Evolutionary conservation across 2,888 invertebrate genomes (phyloP), one percentile per base, ranked within the genome.

Genomic region (Norana najaformis): DNA sequence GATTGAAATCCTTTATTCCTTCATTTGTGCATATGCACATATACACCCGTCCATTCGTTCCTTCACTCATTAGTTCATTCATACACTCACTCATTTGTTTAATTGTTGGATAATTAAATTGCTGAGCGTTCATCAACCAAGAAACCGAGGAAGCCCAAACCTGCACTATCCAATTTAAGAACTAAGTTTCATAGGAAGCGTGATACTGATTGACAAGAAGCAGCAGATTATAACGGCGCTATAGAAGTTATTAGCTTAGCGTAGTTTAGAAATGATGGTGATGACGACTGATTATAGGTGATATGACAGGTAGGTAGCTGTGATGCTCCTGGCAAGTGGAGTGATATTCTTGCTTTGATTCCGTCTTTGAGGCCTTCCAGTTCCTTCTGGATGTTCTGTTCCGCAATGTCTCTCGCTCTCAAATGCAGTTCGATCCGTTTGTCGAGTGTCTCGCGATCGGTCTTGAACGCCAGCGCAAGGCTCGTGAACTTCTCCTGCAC

Each of bases 391-490:
- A 96, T 95, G 93, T 96, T 96, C 91, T 95, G 95, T 93, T 96
- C 96, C 0, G 96, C 96, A 92, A 96, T 96, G 94, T 96, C 96
- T 89, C 96, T 93, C 89, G 96, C 95, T 89, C 96, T 94, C 92
- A 95, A 95, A 93, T 96, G 96, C 38, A 96, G 95, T 90, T 96
- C 95, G 90, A 96, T 95, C 89, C 96, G 94, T 92, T 96, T 95
- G 90, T 95, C 95, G 89, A 96, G 94, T 3, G 96, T 96, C 88
- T 96, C 94, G 83, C 95, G 95, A 93, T 96, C 96, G 89, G 96
- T 96, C 92, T 96, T 95, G 94, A 96, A 96, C 18, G 96, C 96
- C 92, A 96, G 93, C 5, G 96, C 95, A 89, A 96, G 94, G 89
- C 96, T 95, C 20, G 95, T 95, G 93, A 96, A 96, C 93, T 96